Conservation (phyloP, 2,113 vertebrate genomes). For the Erythrolamprus reginae region DNA sequence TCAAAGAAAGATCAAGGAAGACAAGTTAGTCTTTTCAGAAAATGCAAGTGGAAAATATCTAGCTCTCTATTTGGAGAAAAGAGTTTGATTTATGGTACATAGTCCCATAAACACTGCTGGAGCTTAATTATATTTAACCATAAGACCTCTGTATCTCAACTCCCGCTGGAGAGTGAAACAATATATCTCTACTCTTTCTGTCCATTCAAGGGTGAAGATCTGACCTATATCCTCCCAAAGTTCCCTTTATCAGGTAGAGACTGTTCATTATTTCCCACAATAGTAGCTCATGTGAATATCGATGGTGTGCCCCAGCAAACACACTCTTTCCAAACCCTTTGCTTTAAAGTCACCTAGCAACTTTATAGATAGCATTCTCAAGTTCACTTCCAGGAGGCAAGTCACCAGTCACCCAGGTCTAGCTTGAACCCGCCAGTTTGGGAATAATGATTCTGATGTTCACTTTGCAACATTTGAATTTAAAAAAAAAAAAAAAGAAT, state of each 20-base stretch:
- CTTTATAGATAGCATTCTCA: neutral
- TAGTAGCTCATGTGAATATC: neutral
- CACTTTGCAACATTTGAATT: neutral
- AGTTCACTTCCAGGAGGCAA: neutral
- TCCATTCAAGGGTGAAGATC: constrained; percentile 9
- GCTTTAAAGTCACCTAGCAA: neutral
- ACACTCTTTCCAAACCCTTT: neutral
- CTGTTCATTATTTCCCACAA: neutral
- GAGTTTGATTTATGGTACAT: neutral
- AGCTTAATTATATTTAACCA: neutral
- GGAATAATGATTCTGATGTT: neutral
- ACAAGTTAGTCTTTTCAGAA: constrained; percentile 7
- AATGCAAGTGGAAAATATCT: neutral
- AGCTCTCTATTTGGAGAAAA: neutral
- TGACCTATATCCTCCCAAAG: neutral
- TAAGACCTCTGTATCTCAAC: neutral
- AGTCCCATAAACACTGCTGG: neutral
- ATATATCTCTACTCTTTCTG: constrained; percentile 8
- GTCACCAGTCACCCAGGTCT: neutral
- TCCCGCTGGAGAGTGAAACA: neutral
- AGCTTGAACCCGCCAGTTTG: neutral
- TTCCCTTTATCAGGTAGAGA: neutral
- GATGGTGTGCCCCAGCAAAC: neutral
- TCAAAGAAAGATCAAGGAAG: neutral
- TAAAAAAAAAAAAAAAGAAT: neutral